These are phyloP conservation scores for Micromys minutus DNA, from an alignment of 2,113 vertebrate species.

Conservation along the genomic window DNA sequence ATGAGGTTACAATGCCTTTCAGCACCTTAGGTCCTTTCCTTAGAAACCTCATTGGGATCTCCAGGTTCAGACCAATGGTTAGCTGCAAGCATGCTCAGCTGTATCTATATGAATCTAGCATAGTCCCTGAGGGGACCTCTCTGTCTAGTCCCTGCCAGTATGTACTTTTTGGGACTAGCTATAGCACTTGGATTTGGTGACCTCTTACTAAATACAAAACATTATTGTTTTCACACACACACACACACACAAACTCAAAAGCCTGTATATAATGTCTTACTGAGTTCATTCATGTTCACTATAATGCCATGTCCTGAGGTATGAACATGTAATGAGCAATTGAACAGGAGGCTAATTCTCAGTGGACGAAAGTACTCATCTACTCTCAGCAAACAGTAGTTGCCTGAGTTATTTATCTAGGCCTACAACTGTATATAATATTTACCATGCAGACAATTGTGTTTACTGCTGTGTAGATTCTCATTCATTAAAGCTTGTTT, in stretches of 20 bases:
- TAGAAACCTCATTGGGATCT: too few species aligned
- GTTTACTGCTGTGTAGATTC: neutral
- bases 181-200: too few species aligned
- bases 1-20: too few species aligned
- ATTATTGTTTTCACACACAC: neutral
- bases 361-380: neutral
- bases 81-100: too few species aligned
- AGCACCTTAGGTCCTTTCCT: too few species aligned
- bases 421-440: neutral
- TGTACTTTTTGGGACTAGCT: too few species aligned
- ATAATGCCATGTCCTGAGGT: neutral
- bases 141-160: too few species aligned
- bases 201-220: too few species aligned
- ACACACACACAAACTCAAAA: neutral
- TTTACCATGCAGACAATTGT: accelerated
- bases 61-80: too few species aligned
- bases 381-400: neutral
- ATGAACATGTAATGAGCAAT: neutral
- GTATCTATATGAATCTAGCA: too few species aligned
- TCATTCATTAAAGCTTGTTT: too few species aligned
- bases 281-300: neutral
- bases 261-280: neutral
- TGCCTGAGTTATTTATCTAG: neutral
- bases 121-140: too few species aligned
- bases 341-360: neutral